Conservation (phyloP, 2,888 invertebrate species). For the Drosophila tanythrix region DNA sequence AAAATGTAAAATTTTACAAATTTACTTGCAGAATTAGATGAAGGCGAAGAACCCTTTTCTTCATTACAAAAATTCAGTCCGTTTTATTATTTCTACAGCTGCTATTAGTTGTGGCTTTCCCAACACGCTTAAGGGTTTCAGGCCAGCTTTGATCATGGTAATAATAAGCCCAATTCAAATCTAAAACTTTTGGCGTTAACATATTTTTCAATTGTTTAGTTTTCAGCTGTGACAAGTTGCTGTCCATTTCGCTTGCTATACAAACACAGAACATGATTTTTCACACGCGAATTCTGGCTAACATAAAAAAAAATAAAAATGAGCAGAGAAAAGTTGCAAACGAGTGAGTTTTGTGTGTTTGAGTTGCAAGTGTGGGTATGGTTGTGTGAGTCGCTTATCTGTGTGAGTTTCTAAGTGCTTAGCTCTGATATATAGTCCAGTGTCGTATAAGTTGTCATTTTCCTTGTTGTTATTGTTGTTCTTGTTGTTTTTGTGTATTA, state of each 20-base stretch:
- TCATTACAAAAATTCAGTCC: neutral
- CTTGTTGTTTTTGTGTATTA: conserved; percentile 70
- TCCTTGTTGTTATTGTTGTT: conserved; percentile 22
- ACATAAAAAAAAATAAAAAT: conserved; percentile 15
- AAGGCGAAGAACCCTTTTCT: neutral
- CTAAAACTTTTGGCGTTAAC: conserved; percentile 10
- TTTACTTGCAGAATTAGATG: neutral
- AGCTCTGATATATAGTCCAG: conserved; percentile 73
- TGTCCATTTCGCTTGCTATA: conserved; percentile 17
- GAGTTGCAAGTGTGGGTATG: conserved; percentile 1
- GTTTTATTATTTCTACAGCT: neutral
- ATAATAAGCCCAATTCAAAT: conserved; percentile 16
- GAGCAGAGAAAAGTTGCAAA: conserved; percentile 21
- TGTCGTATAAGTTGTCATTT: conserved; percentile 33
- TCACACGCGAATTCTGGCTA: conserved; percentile 32
- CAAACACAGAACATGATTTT: conserved; percentile 7
- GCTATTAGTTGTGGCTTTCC: conserved; percentile 40
- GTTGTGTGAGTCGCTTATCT: conserved; percentile 26
- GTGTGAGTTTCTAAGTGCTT: conserved; percentile 64
- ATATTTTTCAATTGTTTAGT: conserved; percentile 11
- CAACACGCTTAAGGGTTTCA: neutral
- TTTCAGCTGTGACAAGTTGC: conserved; percentile 3
- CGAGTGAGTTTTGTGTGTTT: conserved; percentile 19
- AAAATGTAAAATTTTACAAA: neutral
- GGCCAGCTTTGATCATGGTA: conserved; percentile 2